phyloP scores from a whole-genome alignment of 2,888 invertebrate species.

The Mythimna impura region DNA sequence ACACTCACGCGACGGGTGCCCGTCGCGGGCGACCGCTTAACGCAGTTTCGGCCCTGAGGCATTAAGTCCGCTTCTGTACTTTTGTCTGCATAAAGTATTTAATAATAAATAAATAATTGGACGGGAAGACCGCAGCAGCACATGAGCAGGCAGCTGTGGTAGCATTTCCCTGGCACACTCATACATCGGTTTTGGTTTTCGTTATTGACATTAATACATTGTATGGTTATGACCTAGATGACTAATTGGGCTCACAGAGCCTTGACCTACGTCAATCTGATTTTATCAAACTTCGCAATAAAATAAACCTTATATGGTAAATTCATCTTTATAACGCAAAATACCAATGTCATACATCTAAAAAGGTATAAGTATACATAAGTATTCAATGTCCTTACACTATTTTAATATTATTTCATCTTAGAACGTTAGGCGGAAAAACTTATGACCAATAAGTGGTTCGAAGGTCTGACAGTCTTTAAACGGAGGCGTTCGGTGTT shows the following conservation, averaged over 20 bases:
- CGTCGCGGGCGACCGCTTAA: too few relatives aligned
- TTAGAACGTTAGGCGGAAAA: neutral
- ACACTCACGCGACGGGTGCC: too few relatives aligned
- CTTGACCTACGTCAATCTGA: conserved; percentile 48
- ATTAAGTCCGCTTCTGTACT: too few relatives aligned
- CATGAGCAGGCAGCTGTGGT: too few relatives aligned
- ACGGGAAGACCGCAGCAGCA: too few relatives aligned
- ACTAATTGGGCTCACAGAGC: conserved; percentile 22
- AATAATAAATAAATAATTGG: too few relatives aligned
- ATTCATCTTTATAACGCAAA: conserved; percentile 1
- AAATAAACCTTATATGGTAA: conserved; percentile 9
- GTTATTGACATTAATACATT: conserved; percentile 31
- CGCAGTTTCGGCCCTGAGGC: too few relatives aligned
- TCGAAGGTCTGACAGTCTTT: conserved; percentile 6
- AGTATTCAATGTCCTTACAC: neutral
- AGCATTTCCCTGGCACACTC: neutral
- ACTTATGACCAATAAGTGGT: neutral
- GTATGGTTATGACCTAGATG: conserved; percentile 46
- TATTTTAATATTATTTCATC: neutral
- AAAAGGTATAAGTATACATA: neutral
- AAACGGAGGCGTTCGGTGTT: neutral
- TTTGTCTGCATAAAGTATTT: too few relatives aligned
- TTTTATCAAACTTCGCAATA: conserved; percentile 37
- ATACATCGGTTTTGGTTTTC: conserved; percentile 8
- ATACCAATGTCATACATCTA: conserved; percentile 17